Evolutionary conservation across 2,797 vertebrate genomes (phyloP), one percentile per base, ranked within the genome.

Genomic region (Peromyscus attwateri): DNA sequence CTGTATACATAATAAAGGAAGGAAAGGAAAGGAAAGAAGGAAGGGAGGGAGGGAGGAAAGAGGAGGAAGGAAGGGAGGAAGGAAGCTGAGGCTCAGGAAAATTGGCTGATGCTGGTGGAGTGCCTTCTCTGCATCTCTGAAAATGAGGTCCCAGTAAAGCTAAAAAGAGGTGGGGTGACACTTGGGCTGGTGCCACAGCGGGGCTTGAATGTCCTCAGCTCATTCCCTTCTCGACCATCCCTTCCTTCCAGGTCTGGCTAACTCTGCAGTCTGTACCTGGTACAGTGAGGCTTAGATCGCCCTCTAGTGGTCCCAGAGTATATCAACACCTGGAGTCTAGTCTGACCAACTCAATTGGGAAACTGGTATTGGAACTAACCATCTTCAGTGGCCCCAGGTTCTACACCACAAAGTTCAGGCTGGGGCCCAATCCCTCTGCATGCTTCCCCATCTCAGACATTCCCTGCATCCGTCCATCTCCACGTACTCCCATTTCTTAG

Each of bases 301-400:
- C 97, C 94, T 77, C 97, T 97, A 80, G 95, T 95, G 97, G 95
- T 7, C 5, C 3, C 0, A 60, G 14, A 1, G 0, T 73, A 21
- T 88, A 57, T 77, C 25, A 55, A 77, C 7, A 16, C 46, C 73
- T 94, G 43, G 64, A 43, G 16, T 31, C 92, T 60, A 52, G 34
- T 27, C n/a, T 87, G 64, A 19, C 12, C 11, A 19, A 25, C 49
- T 84, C 43, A 66, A 13, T 16, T 40, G 37, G 49, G 21, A 62
- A 46, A 46, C 7, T 49, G 31, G 8, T 87, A 95, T 34, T 57
- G 27, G 17, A 29, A 31, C 43, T 92, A 52, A 46, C 9, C 31
- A 90, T 0, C 17, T 10, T 0, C 10, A 29, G 17, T 43, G 27
- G 57, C 52, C 6, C 82, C 57, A 11, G 9, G 52, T 5, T 87